Conservation (phyloP, 2,113 vertebrate genomes). For the Rhinolophus ferrumequinum region DNA sequence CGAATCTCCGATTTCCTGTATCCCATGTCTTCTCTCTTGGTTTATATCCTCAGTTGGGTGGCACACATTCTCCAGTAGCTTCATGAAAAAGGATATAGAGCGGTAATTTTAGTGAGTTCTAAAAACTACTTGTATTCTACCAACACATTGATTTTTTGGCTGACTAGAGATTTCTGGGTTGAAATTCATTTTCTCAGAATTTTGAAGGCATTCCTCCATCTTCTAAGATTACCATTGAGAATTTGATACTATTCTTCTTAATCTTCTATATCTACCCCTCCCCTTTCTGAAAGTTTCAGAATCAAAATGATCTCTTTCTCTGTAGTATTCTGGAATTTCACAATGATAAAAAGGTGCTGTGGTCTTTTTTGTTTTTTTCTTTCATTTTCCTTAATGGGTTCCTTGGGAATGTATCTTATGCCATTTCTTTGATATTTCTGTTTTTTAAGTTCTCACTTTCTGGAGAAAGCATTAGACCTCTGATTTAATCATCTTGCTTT, state of each 20-base stretch:
- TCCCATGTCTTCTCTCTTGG: neutral
- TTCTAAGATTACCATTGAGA: slow-evolving; percentile 40
- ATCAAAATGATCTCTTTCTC: slow-evolving; percentile 17
- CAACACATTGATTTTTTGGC: neutral
- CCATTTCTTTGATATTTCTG: neutral
- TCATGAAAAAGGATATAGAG: neutral
- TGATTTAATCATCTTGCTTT: neutral
- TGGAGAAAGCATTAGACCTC: neutral
- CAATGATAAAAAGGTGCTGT: neutral
- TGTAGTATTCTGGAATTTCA: neutral
- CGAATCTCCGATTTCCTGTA: neutral
- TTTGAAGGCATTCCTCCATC: neutral
- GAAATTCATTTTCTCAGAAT: neutral
- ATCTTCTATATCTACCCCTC: neutral
- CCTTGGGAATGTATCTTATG: neutral
- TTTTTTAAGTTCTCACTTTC: slow-evolving; percentile 25
- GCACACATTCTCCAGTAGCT: neutral
- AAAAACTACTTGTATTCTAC: neutral
- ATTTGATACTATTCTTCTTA: neutral
- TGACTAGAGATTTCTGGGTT: neutral
- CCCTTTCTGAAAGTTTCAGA: neutral
- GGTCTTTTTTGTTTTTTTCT: neutral
- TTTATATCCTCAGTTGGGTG: neutral
- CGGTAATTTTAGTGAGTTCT: neutral
- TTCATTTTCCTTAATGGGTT: neutral